Evolutionary conservation across 2,797 vertebrate genomes (phyloP).

Genomic region (Smutsia temminckii): DNA sequence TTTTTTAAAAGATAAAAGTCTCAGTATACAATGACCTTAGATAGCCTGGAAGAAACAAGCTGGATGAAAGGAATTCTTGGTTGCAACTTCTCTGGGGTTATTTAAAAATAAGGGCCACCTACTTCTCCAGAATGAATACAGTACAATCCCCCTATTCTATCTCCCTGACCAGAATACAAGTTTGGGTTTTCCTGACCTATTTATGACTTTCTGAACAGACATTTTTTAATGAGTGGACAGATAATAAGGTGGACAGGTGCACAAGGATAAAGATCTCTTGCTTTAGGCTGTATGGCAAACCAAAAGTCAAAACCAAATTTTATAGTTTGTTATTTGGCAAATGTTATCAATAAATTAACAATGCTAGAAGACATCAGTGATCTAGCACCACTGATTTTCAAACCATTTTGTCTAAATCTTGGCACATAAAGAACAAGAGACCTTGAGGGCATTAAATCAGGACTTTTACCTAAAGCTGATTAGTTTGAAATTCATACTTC

Average conservation of each 20-base stretch:
- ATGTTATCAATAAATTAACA: slow-evolving; percentile 29
- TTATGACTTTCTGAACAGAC: background rate
- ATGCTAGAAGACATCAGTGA: background rate
- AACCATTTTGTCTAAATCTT: slow-evolving; percentile 1
- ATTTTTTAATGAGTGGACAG: slow-evolving; percentile 14
- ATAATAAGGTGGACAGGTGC: background rate
- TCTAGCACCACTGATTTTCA: slow-evolving; percentile 22
- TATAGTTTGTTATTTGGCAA: background rate
- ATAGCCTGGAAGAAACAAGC: background rate
- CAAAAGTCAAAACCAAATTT: slow-evolving; percentile 33
- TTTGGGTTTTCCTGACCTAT: background rate
- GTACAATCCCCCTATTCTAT: background rate
- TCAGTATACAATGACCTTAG: background rate
- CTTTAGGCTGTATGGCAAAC: background rate
- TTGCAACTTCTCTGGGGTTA: background rate
- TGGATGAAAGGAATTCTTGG: background rate
- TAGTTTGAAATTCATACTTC: background rate
- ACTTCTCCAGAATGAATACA: background rate
- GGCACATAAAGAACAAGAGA: slow-evolving; percentile 36
- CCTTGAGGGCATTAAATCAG: background rate
- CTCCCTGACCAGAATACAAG: background rate
- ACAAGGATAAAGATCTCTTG: slow-evolving; percentile 5
- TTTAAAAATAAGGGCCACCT: slow-evolving; percentile 31
- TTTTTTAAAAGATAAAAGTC: background rate
- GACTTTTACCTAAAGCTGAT: background rate